Base-by-base conservation (phyloP, 2,113 vertebrate genomes). In the Amblyopsis rosae region DNA sequence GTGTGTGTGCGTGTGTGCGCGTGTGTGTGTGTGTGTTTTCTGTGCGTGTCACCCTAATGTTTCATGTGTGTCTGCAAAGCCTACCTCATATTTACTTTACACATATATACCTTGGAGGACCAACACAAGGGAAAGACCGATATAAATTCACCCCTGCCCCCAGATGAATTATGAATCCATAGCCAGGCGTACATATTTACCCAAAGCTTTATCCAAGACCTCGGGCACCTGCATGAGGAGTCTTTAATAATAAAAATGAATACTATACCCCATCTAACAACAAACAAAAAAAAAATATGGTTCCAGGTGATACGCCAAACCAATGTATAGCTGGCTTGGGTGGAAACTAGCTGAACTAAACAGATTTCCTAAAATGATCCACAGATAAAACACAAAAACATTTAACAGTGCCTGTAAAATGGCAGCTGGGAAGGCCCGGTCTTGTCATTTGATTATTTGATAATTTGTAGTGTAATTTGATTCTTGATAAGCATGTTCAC, bases 231-330 rank as follows among this genome's bases (percentile, higher is more conserved):
- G 72, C 80, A 76, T 80, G 87, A 75, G 35, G 50, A 74, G 69
- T 69, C 77, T 85, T 89, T 62, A 86, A 87, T 87, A 85, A 88
- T 82, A 73, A 74, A 85, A 76, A 82, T 41, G 73, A 77, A 82
- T 75, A 76, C 78, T 26, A 86, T 83, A 82, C 35, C 35, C 35
- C 6, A 8, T 7, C 35, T 41, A 41, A 7, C 35, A 41, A 26
- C 26, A n/a, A n/a, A n/a, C n/a, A 26, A 26, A 26, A 26, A 1
- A 19, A 26, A 26, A 26, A 1, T 26, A 26, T 26, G 26, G 26
- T 41, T 41, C 35, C 35, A 41, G 35, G 35, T 41, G 35, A 41
- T 41, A 41, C 35, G 4, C 35, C 35, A 41, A 41, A 41, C 35
- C 35, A 41, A 41, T 41, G 35, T 41, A 41, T 41, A 8, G 35